These are phyloP conservation scores for Phrynocephalus guinanensis DNA, from an alignment of 2,797 vertebrate species.

Conservation along the genomic window DNA sequence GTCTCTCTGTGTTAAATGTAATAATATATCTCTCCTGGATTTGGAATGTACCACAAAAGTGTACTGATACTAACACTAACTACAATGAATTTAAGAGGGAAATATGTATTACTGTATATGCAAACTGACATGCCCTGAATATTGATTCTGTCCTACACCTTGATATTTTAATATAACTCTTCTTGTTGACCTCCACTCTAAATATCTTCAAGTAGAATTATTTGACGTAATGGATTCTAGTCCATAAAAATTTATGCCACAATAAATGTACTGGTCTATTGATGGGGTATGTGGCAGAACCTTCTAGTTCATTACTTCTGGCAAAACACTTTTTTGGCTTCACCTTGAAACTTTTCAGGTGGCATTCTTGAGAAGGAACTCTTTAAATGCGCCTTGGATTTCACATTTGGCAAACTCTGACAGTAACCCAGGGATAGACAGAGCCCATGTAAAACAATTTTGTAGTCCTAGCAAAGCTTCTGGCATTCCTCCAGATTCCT, in stretches of 20 bases:
- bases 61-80: not conserved
- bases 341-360: not conserved
- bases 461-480: not conserved
- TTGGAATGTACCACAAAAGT: conserved; percentile 29
- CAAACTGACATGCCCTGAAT: not conserved
- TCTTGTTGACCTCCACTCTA: conserved; percentile 34
- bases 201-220: conserved; percentile 41
- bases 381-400: not conserved
- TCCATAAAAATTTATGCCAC: not conserved
- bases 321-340: not conserved
- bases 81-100: conserved; percentile 23
- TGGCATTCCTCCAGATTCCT: not conserved
- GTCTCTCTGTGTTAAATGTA: conserved; percentile 66
- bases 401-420: not conserved
- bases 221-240: not conserved
- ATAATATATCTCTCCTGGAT: conserved; percentile 52
- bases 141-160: conserved; percentile 25
- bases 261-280: not conserved
- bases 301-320: no score
- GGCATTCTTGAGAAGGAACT: not conserved
- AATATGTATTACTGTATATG: not conserved
- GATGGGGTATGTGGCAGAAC: not conserved
- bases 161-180: not conserved
- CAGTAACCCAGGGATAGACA: not conserved
- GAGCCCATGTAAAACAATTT: not conserved